phyloP scores from a whole-genome alignment of 2,797 vertebrate species.

The Oryzias dopingdopingensis region DNA sequence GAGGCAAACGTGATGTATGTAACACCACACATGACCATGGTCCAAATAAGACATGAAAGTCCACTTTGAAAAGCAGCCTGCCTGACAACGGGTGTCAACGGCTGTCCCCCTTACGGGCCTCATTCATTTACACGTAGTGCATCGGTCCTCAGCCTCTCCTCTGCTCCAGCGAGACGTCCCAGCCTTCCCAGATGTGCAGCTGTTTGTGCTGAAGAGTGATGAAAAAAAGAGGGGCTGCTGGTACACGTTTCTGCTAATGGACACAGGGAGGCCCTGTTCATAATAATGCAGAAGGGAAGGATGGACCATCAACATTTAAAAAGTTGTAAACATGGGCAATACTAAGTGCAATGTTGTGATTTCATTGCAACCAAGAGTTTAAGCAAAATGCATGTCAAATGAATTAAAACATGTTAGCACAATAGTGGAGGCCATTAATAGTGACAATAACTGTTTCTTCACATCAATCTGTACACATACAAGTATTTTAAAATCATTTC shows the following conservation, averaged over 20 bases:
- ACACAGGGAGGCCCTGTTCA: slow-evolving; percentile 45
- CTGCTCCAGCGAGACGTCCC: slow-evolving; percentile 51
- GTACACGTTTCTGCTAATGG: slow-evolving; percentile 21
- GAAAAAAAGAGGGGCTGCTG: slow-evolving; percentile 46
- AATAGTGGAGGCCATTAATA: no score
- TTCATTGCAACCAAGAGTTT: no score
- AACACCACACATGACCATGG: slow-evolving; percentile 10
- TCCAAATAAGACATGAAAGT: slow-evolving; percentile 45
- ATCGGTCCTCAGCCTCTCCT: slow-evolving; percentile 56
- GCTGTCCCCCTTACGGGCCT: slow-evolving; percentile 59
- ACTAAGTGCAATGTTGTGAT: no score
- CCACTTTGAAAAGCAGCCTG: slow-evolving; percentile 49
- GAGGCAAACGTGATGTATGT: slow-evolving; percentile 17
- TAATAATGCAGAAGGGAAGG: background rate
- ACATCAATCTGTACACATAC: no score
- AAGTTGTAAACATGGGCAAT: background rate
- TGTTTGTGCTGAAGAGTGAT: slow-evolving; percentile 59
- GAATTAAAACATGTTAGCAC: no score
- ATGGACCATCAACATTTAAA: background rate
- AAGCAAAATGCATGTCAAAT: no score
- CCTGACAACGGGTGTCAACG: slow-evolving; percentile 56
- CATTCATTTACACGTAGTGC: slow-evolving; percentile 58
- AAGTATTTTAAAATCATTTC: no score
- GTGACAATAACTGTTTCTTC: no score
- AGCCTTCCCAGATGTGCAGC: slow-evolving; percentile 70